Conservation (phyloP, 2,888 invertebrate genomes). For the Catocala nupta region DNA sequence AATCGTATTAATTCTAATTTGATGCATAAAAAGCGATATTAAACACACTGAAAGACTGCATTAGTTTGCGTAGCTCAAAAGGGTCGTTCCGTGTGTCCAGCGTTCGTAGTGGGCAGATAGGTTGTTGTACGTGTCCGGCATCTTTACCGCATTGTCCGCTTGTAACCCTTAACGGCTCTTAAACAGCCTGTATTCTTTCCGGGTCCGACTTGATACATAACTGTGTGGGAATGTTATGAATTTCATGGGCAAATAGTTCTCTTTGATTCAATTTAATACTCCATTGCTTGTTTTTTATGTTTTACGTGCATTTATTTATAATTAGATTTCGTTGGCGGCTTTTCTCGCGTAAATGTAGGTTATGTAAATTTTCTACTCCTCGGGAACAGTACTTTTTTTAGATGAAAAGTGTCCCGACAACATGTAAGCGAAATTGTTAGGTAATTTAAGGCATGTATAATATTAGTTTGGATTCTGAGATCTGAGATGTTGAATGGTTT, state of each 20-base stretch:
- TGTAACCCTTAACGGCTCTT: conserved; percentile 57
- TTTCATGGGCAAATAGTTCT: conserved; percentile 39
- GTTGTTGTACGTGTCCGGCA: conserved; percentile 67
- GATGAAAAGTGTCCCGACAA: too few species aligned
- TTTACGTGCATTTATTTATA: too few species aligned
- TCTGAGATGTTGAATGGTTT: too few species aligned
- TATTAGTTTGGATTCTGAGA: too few species aligned
- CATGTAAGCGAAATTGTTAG: too few species aligned
- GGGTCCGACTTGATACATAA: conserved; percentile 57
- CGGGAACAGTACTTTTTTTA: too few species aligned
- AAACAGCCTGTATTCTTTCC: conserved; percentile 60
- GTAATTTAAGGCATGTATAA: too few species aligned
- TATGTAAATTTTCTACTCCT: too few species aligned
- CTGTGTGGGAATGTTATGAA: conserved; percentile 47
- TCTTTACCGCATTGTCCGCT: conserved; percentile 31
- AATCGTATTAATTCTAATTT: conserved; percentile 21
- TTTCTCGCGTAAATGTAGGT: too few species aligned
- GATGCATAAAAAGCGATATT: conserved; percentile 30
- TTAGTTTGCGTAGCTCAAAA: conserved; percentile 59
- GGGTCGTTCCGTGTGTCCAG: conserved; percentile 58
- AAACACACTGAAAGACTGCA: conserved; percentile 44
- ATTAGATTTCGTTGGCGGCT: too few species aligned
- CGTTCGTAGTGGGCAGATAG: conserved; percentile 63
- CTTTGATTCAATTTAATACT: conserved; percentile 45
- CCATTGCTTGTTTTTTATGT: conserved; percentile 30